phyloP scores from a whole-genome alignment of 2,888 invertebrate species.

The Acleris holmiana region DNA sequence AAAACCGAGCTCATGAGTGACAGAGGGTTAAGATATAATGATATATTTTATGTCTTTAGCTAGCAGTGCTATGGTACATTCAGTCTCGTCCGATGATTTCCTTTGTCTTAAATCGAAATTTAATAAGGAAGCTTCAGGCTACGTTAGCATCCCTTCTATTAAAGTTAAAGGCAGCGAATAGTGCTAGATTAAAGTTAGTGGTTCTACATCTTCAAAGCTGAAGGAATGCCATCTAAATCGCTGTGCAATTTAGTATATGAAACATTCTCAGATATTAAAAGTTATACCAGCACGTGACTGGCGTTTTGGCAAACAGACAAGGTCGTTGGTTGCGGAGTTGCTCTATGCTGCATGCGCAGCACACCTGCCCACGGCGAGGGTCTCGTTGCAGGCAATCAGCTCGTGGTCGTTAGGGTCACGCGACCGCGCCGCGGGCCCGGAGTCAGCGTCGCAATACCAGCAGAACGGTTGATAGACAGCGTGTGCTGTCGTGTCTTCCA shows the following conservation, averaged over 20 bases:
- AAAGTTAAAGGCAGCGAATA: no score
- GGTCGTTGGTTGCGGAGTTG: slow-evolving; percentile 25
- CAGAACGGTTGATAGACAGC: not conserved
- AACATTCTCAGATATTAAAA: not conserved
- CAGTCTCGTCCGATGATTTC: no score
- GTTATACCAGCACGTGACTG: slow-evolving; percentile 1
- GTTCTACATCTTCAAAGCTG: no score
- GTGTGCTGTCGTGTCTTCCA: no score
- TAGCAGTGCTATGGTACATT: no score
- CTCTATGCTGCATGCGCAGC: slow-evolving; percentile 4
- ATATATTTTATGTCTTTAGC: no score
- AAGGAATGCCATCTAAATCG: not conserved
- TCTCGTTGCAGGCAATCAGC: slow-evolving; percentile 14
- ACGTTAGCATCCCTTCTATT: no score
- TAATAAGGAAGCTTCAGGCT: no score
- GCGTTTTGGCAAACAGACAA: slow-evolving; percentile 32
- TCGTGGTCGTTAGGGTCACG: slow-evolving; percentile 46
- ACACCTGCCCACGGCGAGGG: not conserved
- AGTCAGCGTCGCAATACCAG: not conserved
- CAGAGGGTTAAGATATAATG: no score
- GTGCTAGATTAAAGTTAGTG: no score
- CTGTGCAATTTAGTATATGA: slow-evolving; percentile 20
- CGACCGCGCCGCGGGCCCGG: slow-evolving; percentile 35
- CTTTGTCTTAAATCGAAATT: no score
- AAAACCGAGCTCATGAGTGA: no score